Percentiles rank a stretch among this genome's conserved stretches.
Evolutionary conservation across 2,113 vertebrate genomes (phyloP).

Genomic region (Triplophysa rosa): DNA sequence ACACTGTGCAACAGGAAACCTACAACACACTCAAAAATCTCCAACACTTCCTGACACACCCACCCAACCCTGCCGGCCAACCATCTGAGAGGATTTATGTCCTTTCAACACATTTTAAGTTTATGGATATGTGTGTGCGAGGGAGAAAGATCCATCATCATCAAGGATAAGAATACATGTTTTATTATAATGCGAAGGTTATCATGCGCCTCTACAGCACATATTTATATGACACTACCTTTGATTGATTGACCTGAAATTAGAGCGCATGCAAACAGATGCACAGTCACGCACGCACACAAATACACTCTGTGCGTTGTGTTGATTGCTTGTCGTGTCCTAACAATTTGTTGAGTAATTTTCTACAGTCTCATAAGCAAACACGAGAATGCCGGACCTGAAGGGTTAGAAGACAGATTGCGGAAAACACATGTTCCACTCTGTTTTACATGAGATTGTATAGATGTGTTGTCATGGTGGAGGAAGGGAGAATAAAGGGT

Average conservation of each 20-base stretch:
- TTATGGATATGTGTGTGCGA: conserved; percentile 32
- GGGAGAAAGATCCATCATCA: conserved; percentile 33
- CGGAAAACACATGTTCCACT: not conserved
- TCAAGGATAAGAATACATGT: conserved; percentile 53
- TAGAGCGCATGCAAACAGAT: conserved; percentile 36
- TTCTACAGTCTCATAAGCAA: not conserved
- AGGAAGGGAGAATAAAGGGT: not conserved
- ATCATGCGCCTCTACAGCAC: conserved; percentile 29
- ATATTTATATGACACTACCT: conserved; percentile 34
- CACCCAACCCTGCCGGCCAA: not conserved
- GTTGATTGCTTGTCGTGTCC: conserved; percentile 8
- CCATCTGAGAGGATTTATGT: conserved; percentile 18
- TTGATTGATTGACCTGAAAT: conserved; percentile 50
- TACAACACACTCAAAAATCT: conserved; percentile 7
- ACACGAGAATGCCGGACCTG: not conserved
- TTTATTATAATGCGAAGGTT: conserved; percentile 47
- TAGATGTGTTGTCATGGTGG: not conserved
- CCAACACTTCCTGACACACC: conserved; percentile 35
- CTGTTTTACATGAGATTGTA: not conserved
- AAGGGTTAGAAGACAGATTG: not conserved
- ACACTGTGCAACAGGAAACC: conserved; percentile 54
- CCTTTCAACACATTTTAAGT: conserved; percentile 26
- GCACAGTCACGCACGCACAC: not conserved
- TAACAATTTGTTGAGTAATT: conserved; percentile 8
- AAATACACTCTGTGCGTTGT: not conserved